A percentile compares a stretch with the other conserved stretches of the same genome.
Conservation (phyloP, 2,888 invertebrate genomes). For the Lochmaea capreae region DNA sequence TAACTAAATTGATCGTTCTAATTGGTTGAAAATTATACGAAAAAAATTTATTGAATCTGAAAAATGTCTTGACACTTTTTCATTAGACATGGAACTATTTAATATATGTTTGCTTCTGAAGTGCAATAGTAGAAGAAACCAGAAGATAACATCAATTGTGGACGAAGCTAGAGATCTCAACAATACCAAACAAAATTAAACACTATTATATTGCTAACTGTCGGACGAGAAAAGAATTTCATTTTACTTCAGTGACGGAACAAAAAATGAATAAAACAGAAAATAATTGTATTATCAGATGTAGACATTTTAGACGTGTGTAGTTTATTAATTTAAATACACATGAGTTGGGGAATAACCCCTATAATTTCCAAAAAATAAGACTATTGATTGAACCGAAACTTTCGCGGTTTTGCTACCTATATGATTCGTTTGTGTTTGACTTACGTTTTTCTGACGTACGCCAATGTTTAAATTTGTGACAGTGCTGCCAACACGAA, state of each 20-base stretch:
- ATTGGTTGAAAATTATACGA: too few relatives aligned
- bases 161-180: neutral
- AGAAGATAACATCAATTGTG: neutral
- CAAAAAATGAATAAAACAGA: neutral
- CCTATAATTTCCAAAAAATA: too few relatives aligned
- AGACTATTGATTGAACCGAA: too few relatives aligned
- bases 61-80: neutral
- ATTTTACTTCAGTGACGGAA: neutral
- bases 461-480: conserved; percentile 8
- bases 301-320: too few relatives aligned
- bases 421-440: too few relatives aligned
- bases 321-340: too few relatives aligned
- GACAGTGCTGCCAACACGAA: conserved; percentile 17
- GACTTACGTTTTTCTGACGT: neutral
- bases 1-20: too few relatives aligned
- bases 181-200: neutral
- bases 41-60: neutral
- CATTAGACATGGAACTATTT: neutral
- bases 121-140: neutral
- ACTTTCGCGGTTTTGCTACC: too few relatives aligned
- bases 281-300: neutral
- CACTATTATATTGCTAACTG: conserved; percentile 1
- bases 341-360: too few relatives aligned
- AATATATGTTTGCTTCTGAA: neutral
- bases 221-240: neutral